Evolutionary conservation across 2,888 invertebrate species (phyloP).

Genomic region (Scaptomyza caliginosa): DNA sequence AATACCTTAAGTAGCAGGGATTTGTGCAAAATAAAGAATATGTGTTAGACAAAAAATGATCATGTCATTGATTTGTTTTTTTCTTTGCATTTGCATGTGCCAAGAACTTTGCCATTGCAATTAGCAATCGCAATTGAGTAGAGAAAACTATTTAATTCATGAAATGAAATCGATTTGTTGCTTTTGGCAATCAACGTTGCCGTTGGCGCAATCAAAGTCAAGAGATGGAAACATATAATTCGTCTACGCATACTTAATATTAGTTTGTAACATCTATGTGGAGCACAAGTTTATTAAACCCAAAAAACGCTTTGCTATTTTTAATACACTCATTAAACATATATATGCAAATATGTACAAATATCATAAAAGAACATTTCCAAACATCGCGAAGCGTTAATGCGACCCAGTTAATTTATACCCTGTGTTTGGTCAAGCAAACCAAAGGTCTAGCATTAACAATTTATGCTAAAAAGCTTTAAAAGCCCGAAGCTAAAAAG

Average conservation of each 20-base stretch:
- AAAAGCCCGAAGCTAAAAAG: too few relatives aligned
- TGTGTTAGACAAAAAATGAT: not conserved
- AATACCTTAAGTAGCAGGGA: slow-evolving; percentile 1
- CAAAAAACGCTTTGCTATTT: not conserved
- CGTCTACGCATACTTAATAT: not conserved
- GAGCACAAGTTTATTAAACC: not conserved
- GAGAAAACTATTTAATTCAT: slow-evolving; percentile 2
- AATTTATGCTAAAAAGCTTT: too few relatives aligned
- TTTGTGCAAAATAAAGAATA: not conserved
- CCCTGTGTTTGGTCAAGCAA: not conserved
- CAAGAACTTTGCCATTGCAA: slow-evolving; percentile 8
- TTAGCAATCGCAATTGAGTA: not conserved
- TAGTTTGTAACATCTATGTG: not conserved
- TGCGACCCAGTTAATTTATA: slow-evolving; percentile 4
- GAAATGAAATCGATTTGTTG: not conserved
- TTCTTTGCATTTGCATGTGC: too few relatives aligned
- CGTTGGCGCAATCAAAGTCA: not conserved
- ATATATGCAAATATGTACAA: slow-evolving; percentile 1
- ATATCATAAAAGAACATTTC: not conserved
- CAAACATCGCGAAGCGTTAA: not conserved
- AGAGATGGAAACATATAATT: not conserved
- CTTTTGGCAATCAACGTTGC: not conserved
- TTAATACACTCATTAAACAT: not conserved
- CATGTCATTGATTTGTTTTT: slow-evolving; percentile 3
- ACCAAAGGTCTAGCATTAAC: too few relatives aligned